A percentile compares a stretch with the other conserved stretches of the same genome.
Conservation (phyloP, 2,113 vertebrate species). For the Cervus canadensis region DNA sequence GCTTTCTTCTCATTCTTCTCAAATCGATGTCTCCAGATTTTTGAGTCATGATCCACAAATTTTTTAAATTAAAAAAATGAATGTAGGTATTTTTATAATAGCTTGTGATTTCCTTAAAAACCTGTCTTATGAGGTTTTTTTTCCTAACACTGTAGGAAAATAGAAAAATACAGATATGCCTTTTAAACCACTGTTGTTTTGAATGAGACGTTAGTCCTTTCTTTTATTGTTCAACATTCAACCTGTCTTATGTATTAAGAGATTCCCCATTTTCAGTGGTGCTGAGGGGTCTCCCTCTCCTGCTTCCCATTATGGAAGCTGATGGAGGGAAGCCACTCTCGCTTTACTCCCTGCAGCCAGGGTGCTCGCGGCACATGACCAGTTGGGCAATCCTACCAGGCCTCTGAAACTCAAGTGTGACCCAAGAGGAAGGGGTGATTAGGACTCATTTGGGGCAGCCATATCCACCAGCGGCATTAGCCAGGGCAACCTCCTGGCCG, state of each 20-base stretch:
- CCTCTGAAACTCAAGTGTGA: background rate
- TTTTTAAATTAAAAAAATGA: constrained; percentile 27
- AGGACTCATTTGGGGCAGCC: background rate
- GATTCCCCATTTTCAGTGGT: background rate
- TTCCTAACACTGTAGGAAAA: background rate
- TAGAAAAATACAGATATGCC: background rate
- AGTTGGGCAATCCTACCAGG: background rate
- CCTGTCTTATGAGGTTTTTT: background rate
- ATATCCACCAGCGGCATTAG: background rate
- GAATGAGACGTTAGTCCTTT: background rate
- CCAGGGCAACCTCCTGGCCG: fast-evolving
- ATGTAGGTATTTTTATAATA: background rate
- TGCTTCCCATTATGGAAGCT: background rate
- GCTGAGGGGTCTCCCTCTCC: background rate
- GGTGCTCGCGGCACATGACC: background rate
- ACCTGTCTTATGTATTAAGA: background rate
- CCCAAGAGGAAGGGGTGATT: background rate
- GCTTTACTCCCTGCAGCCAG: background rate
- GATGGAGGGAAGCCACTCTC: background rate
- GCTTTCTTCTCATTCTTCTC: background rate
- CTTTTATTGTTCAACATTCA: background rate
- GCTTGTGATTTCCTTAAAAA: constrained; percentile 13
- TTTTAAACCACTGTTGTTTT: constrained; percentile 9
- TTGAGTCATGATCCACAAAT: background rate
- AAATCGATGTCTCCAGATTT: background rate